Conservation (phyloP, 2,113 vertebrate genomes). For the Kobus ellipsiprymnus region DNA sequence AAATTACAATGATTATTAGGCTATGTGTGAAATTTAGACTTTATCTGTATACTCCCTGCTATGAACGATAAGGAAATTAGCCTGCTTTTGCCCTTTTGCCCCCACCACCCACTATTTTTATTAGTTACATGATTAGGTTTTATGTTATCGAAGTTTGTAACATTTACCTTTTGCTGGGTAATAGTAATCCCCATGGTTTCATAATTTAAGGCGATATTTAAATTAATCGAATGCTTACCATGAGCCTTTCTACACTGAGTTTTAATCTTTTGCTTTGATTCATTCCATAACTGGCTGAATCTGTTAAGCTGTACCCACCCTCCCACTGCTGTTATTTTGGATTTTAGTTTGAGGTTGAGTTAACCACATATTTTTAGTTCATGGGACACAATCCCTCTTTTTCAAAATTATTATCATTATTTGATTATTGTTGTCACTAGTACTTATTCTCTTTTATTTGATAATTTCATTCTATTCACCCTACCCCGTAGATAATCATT, state of each 20-base stretch:
- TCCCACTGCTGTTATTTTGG: not conserved
- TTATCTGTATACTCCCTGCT: not conserved
- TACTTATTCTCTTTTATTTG: not conserved
- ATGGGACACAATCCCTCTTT: not conserved
- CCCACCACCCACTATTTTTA: not conserved
- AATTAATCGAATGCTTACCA: not conserved
- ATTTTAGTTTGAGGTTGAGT: not conserved
- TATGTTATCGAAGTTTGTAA: not conserved
- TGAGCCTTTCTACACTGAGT: not conserved
- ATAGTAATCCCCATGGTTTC: not conserved
- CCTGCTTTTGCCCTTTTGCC: not conserved
- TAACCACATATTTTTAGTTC: not conserved
- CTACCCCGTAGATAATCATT: not conserved
- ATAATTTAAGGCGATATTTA: not conserved
- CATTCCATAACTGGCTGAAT: not conserved
- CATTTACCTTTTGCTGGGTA: not conserved
- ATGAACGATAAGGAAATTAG: not conserved
- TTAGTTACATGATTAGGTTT: not conserved
- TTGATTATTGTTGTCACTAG: not conserved
- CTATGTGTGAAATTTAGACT: not conserved
- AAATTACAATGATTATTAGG: not conserved
- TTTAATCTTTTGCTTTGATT: not conserved
- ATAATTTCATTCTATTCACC: not conserved
- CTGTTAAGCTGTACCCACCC: not conserved
- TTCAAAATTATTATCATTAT: not conserved